These are phyloP conservation scores for Papilio aristodemus DNA, from an alignment of 1,140 invertebrate genomes.

Conservation along the genomic window DNA sequence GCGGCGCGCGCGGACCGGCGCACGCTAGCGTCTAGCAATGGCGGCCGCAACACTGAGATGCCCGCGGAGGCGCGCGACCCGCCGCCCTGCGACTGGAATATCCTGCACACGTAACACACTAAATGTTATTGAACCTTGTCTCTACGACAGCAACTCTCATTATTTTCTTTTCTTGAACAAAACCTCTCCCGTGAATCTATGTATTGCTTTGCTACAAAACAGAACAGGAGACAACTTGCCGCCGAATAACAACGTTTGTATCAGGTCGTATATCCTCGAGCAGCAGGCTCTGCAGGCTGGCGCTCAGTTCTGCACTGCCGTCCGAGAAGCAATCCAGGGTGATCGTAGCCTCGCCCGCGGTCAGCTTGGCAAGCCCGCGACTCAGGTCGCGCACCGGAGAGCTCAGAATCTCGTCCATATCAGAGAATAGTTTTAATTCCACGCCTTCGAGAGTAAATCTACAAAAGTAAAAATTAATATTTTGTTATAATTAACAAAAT, in stretches of 20 bases:
- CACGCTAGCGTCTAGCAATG: constrained; percentile 56
- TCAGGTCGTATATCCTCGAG: constrained; percentile 88
- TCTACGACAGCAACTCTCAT: too few relatives aligned
- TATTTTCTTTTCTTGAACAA: too few relatives aligned
- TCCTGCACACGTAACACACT: constrained; percentile 77
- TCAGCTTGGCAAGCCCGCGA: constrained; percentile 86
- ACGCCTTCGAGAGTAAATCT: constrained; percentile 86
- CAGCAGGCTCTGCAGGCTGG: constrained; percentile 85
- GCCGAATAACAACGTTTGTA: constrained; percentile 82
- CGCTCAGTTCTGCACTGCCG: constrained; percentile 85
- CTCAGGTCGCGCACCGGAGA: constrained; percentile 87
- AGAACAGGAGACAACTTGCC: constrained; percentile 66
- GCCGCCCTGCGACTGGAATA: constrained; percentile 85
- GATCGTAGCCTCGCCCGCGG: constrained; percentile 85
- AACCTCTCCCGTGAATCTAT: too few relatives aligned
- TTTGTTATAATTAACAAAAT: too few relatives aligned
- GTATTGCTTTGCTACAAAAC: background rate
- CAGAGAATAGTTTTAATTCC: constrained; percentile 86
- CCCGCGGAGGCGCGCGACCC: constrained; percentile 81
- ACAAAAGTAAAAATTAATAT: too few relatives aligned
- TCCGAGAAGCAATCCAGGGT: constrained; percentile 86
- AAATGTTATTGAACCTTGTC: too few relatives aligned
- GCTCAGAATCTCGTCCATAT: constrained; percentile 87
- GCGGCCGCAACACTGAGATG: constrained; percentile 65
- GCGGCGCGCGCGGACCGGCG: constrained; percentile 82